Percentiles rank a stretch among this genome's conserved stretches.
These are phyloP conservation scores for Perithous albicinctus DNA, from an alignment of 2,888 invertebrate species.

Conservation along the genomic window DNA sequence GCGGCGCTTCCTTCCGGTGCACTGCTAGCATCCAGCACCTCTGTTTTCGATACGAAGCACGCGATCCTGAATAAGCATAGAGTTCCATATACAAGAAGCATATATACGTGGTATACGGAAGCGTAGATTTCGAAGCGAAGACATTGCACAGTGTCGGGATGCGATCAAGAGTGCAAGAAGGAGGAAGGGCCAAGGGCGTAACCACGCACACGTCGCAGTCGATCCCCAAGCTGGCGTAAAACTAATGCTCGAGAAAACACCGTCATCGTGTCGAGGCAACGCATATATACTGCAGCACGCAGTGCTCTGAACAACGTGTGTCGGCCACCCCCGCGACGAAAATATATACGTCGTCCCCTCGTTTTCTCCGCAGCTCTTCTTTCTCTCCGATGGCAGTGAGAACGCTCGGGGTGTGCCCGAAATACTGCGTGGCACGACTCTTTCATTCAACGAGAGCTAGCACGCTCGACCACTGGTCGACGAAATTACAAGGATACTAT, in stretches of 20 bases:
- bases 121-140: background rate
- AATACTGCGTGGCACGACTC: constrained; percentile 53
- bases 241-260: constrained; percentile 21
- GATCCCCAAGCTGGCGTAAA: constrained; percentile 24
- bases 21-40: background rate
- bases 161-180: constrained; percentile 7
- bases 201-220: background rate
- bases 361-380: constrained; percentile 65
- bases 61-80: background rate
- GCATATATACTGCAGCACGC: background rate
- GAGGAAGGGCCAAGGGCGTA: constrained; percentile 13
- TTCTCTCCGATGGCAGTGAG: constrained; percentile 63
- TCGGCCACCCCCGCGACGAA: constrained; percentile 59
- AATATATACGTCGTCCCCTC: constrained; percentile 50
- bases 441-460: constrained; percentile 51
- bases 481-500: constrained; percentile 42
- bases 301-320: constrained; percentile 6
- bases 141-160: background rate
- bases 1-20: constrained; percentile 1
- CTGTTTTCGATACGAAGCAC: constrained; percentile 5
- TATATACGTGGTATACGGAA: background rate
- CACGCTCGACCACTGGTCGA: constrained; percentile 34
- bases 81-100: background rate
- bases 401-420: constrained; percentile 58
- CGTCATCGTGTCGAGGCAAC: constrained; percentile 32